Evolutionary conservation across 2,113 vertebrate species (phyloP).

Genomic region (Rhinogobius similis): DNA sequence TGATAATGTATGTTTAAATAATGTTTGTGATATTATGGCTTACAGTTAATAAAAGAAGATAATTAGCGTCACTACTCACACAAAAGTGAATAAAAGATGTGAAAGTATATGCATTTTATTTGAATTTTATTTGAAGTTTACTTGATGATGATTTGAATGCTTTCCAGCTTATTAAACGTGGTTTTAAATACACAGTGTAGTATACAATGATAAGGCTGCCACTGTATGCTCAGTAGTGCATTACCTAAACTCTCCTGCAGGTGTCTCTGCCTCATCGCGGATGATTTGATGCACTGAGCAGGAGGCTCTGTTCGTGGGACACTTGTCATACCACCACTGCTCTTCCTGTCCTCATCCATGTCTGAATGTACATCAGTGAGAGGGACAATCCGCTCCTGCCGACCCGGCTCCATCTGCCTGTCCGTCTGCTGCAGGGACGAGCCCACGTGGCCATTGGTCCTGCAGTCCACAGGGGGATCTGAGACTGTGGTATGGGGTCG

Average conservation of each 20-base stretch:
- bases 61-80: too few relatives aligned
- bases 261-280: slow-evolving; percentile 71
- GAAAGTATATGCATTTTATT: too few relatives aligned
- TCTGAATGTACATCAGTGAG: slow-evolving; percentile 48
- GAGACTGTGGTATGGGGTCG: slow-evolving; percentile 40
- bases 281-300: slow-evolving; percentile 73
- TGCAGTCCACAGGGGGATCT: slow-evolving; percentile 37
- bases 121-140: too few relatives aligned
- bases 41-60: too few relatives aligned
- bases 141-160: too few relatives aligned
- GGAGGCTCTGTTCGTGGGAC: slow-evolving; percentile 64
- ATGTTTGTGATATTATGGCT: neutral
- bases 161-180: neutral
- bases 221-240: slow-evolving; percentile 14
- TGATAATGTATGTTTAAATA: too few relatives aligned
- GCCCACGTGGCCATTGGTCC: slow-evolving; percentile 56
- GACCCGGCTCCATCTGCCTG: slow-evolving; percentile 51
- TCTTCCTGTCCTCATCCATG: slow-evolving; percentile 45
- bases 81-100: too few relatives aligned
- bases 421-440: slow-evolving; percentile 52
- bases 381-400: slow-evolving; percentile 63
- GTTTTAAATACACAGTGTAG: neutral
- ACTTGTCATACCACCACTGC: slow-evolving; percentile 13
- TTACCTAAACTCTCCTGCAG: slow-evolving; percentile 78
- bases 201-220: neutral